Conservation (phyloP, 2,113 vertebrate genomes). For the Donacobius atricapilla region DNA sequence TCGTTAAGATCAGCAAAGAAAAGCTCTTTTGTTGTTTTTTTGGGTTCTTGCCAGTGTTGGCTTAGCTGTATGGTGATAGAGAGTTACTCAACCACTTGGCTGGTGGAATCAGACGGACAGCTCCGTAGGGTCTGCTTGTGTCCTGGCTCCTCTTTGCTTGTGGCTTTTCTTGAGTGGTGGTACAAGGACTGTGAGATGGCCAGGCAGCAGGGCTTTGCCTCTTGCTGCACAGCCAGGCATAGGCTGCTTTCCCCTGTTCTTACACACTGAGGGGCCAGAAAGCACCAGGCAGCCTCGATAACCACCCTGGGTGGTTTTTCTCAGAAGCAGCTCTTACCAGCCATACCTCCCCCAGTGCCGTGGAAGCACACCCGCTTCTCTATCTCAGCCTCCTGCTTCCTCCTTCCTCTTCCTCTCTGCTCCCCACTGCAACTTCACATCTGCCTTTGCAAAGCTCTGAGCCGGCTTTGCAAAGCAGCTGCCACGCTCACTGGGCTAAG, state of each 20-base stretch:
- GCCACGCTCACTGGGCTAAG: background rate
- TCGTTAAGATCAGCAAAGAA: background rate
- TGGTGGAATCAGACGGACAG: background rate
- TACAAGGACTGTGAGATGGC: background rate
- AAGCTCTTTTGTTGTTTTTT: background rate
- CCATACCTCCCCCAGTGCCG: rapidly evolving
- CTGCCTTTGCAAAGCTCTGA: background rate
- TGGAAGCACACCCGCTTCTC: background rate
- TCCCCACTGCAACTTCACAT: background rate
- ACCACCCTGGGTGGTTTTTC: background rate
- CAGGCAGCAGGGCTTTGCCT: background rate
- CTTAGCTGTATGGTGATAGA: background rate
- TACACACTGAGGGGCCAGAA: rapidly evolving
- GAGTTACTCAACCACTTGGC: rapidly evolving
- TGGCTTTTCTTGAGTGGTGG: background rate
- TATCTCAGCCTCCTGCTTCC: background rate
- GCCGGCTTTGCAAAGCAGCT: background rate
- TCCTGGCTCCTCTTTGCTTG: background rate
- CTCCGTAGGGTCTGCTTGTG: background rate
- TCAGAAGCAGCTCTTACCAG: background rate
- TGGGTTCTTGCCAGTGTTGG: background rate
- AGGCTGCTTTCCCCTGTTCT: background rate
- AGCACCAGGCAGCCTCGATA: rapidly evolving
- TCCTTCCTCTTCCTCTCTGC: background rate
- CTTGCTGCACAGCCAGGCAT: background rate